Base-by-base conservation (phyloP, 1,140 invertebrate genomes). In the Drosophila mojavensis region DNA sequence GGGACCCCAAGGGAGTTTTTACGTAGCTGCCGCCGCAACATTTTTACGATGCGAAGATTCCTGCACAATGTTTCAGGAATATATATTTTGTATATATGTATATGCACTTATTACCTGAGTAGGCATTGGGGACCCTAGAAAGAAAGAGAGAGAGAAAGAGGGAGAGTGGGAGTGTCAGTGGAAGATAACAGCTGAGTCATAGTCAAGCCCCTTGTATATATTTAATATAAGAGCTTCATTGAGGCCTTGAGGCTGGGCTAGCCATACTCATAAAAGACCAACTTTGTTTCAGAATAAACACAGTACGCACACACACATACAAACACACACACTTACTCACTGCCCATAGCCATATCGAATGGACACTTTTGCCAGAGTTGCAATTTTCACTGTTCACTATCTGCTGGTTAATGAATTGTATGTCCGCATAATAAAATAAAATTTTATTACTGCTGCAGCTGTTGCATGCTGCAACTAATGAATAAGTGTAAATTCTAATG, bases 401-500 rank as follows among this genome's bases (percentile, higher is more conserved):
- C 58, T 50, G 41, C 41, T 53, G 48, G 56, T 79, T 79, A 85
- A 85, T 88, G 82, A 85, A 85, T 85, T 85, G 83, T 74, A 72
- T 78, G 71, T 74, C 71, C 51, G 73, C 69, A 70, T 78, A 84
- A 78, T 78, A 60, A 84, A 89, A 88, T 88, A 69, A 83, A 89
- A 88, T 88, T 88, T 80, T 89, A 89, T 81, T 84, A 75, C 47
- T 41, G 70, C 67, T 70, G 74, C 81, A 85, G 81, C 84, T 88
- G 84, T 84, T 88, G 84, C 80, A 75, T 84, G 84, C 78, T 72
- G 73, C 81, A 84, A 84, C 84, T 89, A 88, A 89, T 88, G 84
- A 88, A 88, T 84, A 84, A 89, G 84, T 81, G 84, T 88, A 88
- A 88, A 89, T 89, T 88, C 84, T 83, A 89, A 81, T 89, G 78